phyloP scores from a whole-genome alignment of 2,888 invertebrate species.

The Lasioglossum malachurum region DNA sequence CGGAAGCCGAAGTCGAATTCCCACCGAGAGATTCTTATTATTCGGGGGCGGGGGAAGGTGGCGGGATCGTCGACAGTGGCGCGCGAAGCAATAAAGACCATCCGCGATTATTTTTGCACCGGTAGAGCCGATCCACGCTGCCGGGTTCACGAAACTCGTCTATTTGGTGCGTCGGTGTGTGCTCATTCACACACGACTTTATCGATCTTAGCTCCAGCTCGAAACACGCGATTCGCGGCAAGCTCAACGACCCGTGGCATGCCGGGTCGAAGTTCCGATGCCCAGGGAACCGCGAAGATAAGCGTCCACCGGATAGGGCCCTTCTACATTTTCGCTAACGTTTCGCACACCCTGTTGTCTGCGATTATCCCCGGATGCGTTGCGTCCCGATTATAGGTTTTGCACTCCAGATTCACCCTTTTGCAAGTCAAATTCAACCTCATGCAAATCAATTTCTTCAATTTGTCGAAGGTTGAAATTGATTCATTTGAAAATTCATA shows the following conservation, averaged over 20 bases:
- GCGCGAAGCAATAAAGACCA: neutral
- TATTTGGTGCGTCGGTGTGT: slow-evolving; percentile 16
- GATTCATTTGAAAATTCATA: no score
- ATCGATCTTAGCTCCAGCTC: slow-evolving; percentile 63
- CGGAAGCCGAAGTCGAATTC: neutral
- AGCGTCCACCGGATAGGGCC: neutral
- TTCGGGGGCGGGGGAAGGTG: neutral
- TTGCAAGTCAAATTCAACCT: no score
- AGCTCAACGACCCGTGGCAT: slow-evolving; percentile 75
- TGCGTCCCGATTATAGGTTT: no score
- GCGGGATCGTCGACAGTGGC: neutral
- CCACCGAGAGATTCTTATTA: slow-evolving; percentile 10
- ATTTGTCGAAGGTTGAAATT: no score
- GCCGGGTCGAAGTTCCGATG: slow-evolving; percentile 63
- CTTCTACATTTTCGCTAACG: neutral
- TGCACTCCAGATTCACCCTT: no score
- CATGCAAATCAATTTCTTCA: no score
- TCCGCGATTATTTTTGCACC: neutral
- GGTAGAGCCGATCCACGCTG: neutral
- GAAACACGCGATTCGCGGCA: slow-evolving; percentile 75
- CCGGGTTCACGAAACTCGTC: slow-evolving; percentile 33
- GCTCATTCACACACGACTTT: slow-evolving; percentile 38
- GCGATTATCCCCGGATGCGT: neutral
- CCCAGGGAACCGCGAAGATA: slow-evolving; percentile 29
- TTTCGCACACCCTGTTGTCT: neutral